Evolutionary conservation across 2,888 invertebrate species (phyloP).

Genomic region (Meliscaeva auricollis): DNA sequence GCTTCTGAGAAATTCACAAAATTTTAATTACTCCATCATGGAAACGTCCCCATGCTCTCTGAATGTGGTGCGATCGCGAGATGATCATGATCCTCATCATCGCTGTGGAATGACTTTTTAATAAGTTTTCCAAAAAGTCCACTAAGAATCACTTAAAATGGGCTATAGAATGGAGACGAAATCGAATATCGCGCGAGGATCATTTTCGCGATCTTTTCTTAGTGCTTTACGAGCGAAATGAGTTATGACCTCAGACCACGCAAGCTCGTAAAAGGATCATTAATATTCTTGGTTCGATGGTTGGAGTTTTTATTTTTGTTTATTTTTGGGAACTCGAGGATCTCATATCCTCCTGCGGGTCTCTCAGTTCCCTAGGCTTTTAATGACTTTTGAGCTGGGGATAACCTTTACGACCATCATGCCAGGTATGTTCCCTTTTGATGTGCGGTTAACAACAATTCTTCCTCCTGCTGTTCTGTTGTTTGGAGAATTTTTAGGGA

Average conservation of each 20-base stretch:
- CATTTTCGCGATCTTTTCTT: slow-evolving; percentile 70
- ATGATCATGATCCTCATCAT: slow-evolving; percentile 42
- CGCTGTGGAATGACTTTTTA: slow-evolving; percentile 68
- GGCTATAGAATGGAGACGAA: neutral
- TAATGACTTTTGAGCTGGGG: slow-evolving; percentile 64
- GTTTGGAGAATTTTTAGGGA: slow-evolving; percentile 54
- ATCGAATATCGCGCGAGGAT: slow-evolving; percentile 62
- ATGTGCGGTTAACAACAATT: slow-evolving; percentile 18
- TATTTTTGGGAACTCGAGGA: slow-evolving; percentile 24
- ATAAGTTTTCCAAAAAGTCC: slow-evolving; percentile 55
- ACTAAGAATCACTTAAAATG: slow-evolving; percentile 47
- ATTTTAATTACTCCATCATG: slow-evolving; percentile 76
- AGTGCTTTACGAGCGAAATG: slow-evolving; percentile 81
- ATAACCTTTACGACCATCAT: slow-evolving; percentile 25
- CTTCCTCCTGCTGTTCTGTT: slow-evolving; percentile 56
- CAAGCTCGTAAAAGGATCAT: slow-evolving; percentile 83
- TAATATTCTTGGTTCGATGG: slow-evolving; percentile 78
- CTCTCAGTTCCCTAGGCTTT: slow-evolving; percentile 24
- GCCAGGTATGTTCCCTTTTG: slow-evolving; percentile 54
- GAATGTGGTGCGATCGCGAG: slow-evolving; percentile 45
- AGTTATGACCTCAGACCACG: slow-evolving; percentile 82
- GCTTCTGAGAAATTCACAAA: slow-evolving; percentile 72
- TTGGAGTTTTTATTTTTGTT: neutral
- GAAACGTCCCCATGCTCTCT: slow-evolving; percentile 15
- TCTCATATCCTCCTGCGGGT: slow-evolving; percentile 28